These are phyloP conservation scores for Peucedramus taeniatus DNA, from an alignment of 2,113 vertebrate species.

Conservation along the genomic window DNA sequence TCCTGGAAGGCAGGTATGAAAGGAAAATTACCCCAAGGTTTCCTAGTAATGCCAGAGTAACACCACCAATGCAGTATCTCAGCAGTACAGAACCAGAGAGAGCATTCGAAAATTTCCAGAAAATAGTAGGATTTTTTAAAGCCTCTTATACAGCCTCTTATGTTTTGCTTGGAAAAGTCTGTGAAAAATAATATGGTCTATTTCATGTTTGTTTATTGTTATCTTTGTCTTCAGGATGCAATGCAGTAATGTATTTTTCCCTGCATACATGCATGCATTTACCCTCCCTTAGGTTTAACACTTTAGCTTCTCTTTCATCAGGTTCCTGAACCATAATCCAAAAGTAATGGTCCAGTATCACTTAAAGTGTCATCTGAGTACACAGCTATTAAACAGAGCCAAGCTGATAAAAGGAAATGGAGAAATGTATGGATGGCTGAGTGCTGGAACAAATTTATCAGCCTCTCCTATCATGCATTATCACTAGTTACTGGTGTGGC, in stretches of 20 bases:
- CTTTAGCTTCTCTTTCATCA: not conserved
- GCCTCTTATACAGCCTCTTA: not conserved
- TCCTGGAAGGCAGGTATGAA: not conserved
- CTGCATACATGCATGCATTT: not conserved
- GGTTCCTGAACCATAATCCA: not conserved
- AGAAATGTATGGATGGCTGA: slow-evolving; percentile 8
- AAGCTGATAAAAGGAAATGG: not conserved
- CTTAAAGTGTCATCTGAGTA: not conserved
- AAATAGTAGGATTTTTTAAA: not conserved
- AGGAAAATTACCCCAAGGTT: not conserved
- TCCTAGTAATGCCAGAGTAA: not conserved
- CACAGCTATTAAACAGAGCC: slow-evolving; percentile 16
- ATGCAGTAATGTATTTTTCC: not conserved
- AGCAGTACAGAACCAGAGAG: not conserved
- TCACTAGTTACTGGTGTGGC: not conserved
- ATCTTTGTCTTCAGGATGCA: not conserved
- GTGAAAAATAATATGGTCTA: not conserved
- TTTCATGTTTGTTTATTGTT: not conserved
- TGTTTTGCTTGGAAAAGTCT: not conserved
- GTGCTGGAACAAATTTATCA: not conserved
- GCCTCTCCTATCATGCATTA: not conserved
- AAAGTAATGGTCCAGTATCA: not conserved
- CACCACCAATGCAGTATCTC: not conserved
- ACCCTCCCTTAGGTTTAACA: not conserved
- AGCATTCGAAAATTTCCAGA: not conserved